Conservation (phyloP, 37 sponge, comb jelly and placozoan genomes). For the Lycopodina hypogea region DNA sequence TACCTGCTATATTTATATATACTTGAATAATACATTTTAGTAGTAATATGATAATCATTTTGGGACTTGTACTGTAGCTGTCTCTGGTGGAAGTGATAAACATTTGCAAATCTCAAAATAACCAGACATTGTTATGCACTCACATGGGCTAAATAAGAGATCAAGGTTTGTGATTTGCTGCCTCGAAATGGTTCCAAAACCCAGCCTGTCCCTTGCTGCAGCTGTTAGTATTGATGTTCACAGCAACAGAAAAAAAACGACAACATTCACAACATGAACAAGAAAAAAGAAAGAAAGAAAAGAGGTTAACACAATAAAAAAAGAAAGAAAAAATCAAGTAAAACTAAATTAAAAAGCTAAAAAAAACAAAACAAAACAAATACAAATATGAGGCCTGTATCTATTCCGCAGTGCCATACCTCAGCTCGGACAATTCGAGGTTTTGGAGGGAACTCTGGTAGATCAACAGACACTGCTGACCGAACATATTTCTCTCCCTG, state of each 20-base stretch:
- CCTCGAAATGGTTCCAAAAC: conserved; percentile 47
- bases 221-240: not conserved
- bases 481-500: conserved; percentile 63
- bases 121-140: no score
- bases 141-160: conserved; percentile 58
- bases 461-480: conserved; percentile 54
- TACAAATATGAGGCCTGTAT: no score
- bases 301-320: not conserved
- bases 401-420: no score
- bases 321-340: not conserved
- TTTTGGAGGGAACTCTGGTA: conserved; percentile 32
- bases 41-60: no score
- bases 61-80: no score
- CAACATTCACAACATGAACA: not conserved
- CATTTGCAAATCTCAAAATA: no score
- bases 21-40: no score
- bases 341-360: no score
- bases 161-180: conserved; percentile 38
- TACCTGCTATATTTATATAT: no score
- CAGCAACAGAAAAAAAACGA: not conserved
- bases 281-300: not conserved
- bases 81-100: no score
- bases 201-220: conserved; percentile 57
- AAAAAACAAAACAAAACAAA: no score
- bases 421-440: conserved; percentile 40